These are phyloP conservation scores for Ornithorhynchus anatinus DNA, from an alignment of 2,113 vertebrate species.

Conservation along the genomic window DNA sequence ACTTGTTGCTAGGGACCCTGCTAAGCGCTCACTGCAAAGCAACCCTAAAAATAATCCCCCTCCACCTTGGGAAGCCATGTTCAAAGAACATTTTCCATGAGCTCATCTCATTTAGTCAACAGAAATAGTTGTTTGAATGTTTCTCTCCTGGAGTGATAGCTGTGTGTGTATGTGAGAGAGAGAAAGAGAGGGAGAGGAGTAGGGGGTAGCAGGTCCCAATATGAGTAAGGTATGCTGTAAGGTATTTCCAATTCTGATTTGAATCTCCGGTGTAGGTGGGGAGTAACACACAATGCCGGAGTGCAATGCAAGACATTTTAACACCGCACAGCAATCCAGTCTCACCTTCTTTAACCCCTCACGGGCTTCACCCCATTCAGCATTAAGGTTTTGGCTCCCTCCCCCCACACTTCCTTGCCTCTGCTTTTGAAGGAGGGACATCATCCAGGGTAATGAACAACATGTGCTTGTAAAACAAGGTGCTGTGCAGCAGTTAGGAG, in stretches of 20 bases:
- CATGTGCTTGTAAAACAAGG: neutral
- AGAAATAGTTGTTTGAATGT: constrained; percentile 40
- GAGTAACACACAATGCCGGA: neutral
- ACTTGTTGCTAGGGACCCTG: constrained; percentile 75
- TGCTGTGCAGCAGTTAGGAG: neutral
- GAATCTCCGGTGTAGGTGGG: neutral
- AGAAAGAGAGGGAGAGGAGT: neutral
- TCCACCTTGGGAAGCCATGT: constrained; percentile 63
- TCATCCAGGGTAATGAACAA: neutral
- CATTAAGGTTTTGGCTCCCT: neutral
- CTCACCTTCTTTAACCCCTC: neutral
- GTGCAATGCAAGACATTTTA: neutral
- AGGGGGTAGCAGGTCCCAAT: neutral
- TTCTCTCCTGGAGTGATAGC: constrained; percentile 19
- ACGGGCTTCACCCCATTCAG: neutral
- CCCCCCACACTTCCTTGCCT: neutral
- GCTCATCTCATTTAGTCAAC: constrained; percentile 58
- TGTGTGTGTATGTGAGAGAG: fast-evolving
- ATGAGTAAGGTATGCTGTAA: neutral
- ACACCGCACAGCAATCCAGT: neutral
- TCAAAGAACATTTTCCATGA: constrained; percentile 66
- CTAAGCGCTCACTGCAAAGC: constrained; percentile 46
- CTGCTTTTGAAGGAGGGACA: neutral
- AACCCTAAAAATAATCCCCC: constrained; percentile 66
- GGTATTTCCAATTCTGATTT: neutral